A percentile compares a stretch with the other conserved stretches of the same genome.
Evolutionary conservation across 2,113 vertebrate genomes (phyloP).

Genomic region (Toxotes chatareus): DNA sequence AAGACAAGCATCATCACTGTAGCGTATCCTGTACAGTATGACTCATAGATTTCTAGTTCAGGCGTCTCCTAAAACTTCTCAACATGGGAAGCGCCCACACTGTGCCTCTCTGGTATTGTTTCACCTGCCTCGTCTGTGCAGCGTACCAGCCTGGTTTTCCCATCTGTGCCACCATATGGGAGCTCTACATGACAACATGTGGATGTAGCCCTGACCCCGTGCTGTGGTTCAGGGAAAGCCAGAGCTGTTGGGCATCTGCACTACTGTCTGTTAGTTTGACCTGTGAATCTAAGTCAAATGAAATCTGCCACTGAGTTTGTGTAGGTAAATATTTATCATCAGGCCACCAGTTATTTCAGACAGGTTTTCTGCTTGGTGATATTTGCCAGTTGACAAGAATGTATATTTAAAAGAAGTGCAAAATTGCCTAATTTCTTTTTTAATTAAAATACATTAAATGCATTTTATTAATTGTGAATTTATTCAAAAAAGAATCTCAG

Average conservation of each 20-base stretch:
- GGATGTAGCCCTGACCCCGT: too few relatives aligned
- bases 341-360: background rate
- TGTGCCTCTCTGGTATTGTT: constrained; percentile 3
- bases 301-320: background rate
- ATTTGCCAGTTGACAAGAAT: too few relatives aligned
- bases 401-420: too few relatives aligned
- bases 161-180: constrained; percentile 38
- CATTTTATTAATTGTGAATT: background rate
- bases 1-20: background rate
- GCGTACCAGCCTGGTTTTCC: background rate
- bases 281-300: background rate
- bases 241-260: constrained; percentile 22
- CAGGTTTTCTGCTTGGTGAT: too few relatives aligned
- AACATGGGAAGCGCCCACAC: constrained; percentile 20
- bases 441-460: background rate
- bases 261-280: constrained; percentile 8
- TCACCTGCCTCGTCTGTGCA: background rate
- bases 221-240: constrained; percentile 28
- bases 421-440: too few relatives aligned
- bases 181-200: constrained; percentile 36
- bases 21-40: background rate
- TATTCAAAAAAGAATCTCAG: background rate
- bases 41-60: constrained; percentile 17
- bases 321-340: background rate
- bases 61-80: constrained; percentile 14